Evolutionary conservation across 2,113 vertebrate genomes (phyloP).

Genomic region (Vanacampus margaritifer): DNA sequence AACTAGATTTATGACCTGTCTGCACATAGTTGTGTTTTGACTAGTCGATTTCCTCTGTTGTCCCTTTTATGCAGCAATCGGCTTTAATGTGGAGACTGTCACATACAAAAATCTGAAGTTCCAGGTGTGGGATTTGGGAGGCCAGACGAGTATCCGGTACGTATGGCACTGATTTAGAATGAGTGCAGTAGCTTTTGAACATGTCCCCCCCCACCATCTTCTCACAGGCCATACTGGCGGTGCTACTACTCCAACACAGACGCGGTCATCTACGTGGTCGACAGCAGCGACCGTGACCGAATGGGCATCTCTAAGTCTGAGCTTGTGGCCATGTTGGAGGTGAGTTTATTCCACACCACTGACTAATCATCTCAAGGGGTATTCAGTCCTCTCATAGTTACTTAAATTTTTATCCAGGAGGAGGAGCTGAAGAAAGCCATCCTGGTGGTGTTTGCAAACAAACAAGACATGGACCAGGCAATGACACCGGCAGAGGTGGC

Average conservation of each 20-base stretch:
- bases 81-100: slow-evolving; percentile 97
- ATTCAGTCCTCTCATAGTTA: neutral
- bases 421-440: slow-evolving; percentile 98
- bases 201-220: neutral
- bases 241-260: slow-evolving; percentile 99
- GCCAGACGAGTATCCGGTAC: slow-evolving; percentile 98
- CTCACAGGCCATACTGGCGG: slow-evolving; percentile 89
- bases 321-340: slow-evolving; percentile 97
- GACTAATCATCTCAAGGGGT: neutral
- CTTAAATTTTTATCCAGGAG: slow-evolving; percentile 72
- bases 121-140: slow-evolving; percentile 98
- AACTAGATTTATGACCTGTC: too few relatives aligned
- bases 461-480: slow-evolving; percentile 98
- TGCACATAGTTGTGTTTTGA: neutral
- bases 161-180: neutral
- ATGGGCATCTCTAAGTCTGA: slow-evolving; percentile 98
- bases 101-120: slow-evolving; percentile 98
- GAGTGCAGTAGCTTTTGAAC: neutral
- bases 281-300: slow-evolving; percentile 96
- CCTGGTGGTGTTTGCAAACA: slow-evolving; percentile 97
- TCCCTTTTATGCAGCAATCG: slow-evolving; percentile 81
- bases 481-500: slow-evolving; percentile 98
- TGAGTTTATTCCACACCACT: slow-evolving; percentile 25
- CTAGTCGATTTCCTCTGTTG: neutral
- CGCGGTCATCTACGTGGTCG: slow-evolving; percentile 96